Conservation (phyloP, 2,113 vertebrate genomes). For the Centropristis striata region DNA sequence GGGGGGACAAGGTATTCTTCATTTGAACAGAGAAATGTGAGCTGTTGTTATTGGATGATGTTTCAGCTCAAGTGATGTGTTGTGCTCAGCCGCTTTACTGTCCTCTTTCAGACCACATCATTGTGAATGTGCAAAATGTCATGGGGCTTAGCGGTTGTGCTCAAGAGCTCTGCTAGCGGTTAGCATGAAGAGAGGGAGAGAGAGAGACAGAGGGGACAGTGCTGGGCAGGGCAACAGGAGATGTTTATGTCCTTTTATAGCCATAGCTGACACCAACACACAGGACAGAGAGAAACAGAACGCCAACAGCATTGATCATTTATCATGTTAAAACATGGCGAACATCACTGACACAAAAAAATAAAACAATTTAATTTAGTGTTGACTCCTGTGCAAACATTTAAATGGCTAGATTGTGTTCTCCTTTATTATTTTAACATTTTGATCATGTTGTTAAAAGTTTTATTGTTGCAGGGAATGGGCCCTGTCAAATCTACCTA, state of each 20-base stretch:
- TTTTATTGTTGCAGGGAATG: background rate
- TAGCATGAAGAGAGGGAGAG: slow-evolving; percentile 56
- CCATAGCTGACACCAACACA: slow-evolving; percentile 80
- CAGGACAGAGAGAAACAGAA: slow-evolving; percentile 51
- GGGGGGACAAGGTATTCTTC: background rate
- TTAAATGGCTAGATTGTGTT: background rate
- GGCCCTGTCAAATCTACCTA: background rate
- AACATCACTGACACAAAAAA: slow-evolving; percentile 33
- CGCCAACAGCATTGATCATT: slow-evolving; percentile 73
- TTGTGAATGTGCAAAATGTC: slow-evolving; percentile 71
- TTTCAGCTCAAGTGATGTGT: slow-evolving; percentile 36
- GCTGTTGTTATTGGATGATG: background rate
- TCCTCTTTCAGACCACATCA: slow-evolving; percentile 52
- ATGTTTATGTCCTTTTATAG: slow-evolving; percentile 88
- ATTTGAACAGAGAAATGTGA: background rate
- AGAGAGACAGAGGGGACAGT: slow-evolving; percentile 36
- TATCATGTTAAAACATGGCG: slow-evolving; percentile 43
- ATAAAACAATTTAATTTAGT: slow-evolving; percentile 1
- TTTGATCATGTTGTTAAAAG: background rate
- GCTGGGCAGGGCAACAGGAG: slow-evolving; percentile 65
- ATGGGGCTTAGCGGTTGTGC: slow-evolving; percentile 70
- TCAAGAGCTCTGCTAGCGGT: slow-evolving; percentile 67
- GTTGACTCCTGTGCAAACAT: background rate
- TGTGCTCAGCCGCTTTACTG: slow-evolving; percentile 22
- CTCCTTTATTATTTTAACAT: background rate